Evolutionary conservation across 1,140 invertebrate species (phyloP), one percentile per base, ranked within the genome.

Genomic region (Probaryconus sp.): DNA sequence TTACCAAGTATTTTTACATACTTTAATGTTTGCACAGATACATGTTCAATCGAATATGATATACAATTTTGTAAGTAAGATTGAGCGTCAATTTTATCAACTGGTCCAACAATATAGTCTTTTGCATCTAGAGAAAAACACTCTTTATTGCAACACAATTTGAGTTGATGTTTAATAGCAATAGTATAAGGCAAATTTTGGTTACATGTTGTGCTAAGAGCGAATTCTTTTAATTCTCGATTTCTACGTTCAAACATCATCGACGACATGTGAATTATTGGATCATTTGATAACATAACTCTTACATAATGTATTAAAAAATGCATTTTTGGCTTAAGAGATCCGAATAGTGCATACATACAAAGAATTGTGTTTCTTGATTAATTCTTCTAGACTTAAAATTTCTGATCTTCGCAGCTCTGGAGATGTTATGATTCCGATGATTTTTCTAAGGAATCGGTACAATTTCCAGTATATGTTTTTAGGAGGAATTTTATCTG

Each of bases 131-230:
- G 7, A 3, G 55, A 9, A 33, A 4, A 31, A 47, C 20, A 56
- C 28, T 56, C 56, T 26, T 28, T 47, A 1, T 0, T 18, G 17
- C 33, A 56, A 33, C 68, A 71, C 6, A 63, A 43, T 33, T 60
- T 47, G 31, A 77, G 43, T 30, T 77, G 69, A 38, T 70, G 40
- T 30, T 45, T 58, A 6, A 77, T 33, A 11, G 48, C 69, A n/a
- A 68, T 20, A 6, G 69, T 77, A 24, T 37, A 18, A 28, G 65
- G 55, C 5, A 61, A 40, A 37, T 71, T 63, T 26, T 24, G 7
- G 14, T 10, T 51, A 3, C 20, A 48, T 33, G 35, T 13, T 40
- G 53, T 53, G 6, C 42, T 31, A 5, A 45, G 14, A 21, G 38
- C 50, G 5, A 31, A 6, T 26, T 72, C 55, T 47, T 68, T 73